Evolutionary conservation across 2,797 vertebrate genomes (phyloP), one percentile per base, ranked within the genome.

Genomic region (Platalea minor): DNA sequence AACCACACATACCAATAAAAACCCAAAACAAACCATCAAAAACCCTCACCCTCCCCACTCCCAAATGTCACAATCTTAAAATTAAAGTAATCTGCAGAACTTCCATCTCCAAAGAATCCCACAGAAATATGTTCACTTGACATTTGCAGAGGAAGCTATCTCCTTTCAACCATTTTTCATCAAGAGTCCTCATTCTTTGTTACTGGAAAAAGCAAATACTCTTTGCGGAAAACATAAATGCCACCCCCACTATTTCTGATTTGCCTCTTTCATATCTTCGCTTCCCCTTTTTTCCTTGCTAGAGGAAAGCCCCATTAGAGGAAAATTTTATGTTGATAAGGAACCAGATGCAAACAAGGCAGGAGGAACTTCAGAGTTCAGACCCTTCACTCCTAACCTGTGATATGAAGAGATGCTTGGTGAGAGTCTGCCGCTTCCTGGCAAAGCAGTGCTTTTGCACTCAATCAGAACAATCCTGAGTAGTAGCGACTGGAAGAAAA

Each of bases 101-200:
- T 87, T 91, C 25, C 13, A 60, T 54, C 50, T 80, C 70, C 60
- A 93, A 86, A 87, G 33, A 53, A 81, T 88, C 68, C 68, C 77
- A 85, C 79, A 79, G 83, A 93, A 92, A 81, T 88, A 85, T 31
- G 24, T 72, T 91, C 51, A 5, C 35, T 89, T 91, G 67, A 86
- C 77, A 93, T 96, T 91, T 94, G 24, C 45, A 89, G 48, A 84
- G 57, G 37, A 78, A 84, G 18, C 2, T 35, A 50, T 67, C 39
- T 78, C 39, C 31, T 81, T 94, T 61, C 46, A 89, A 64, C 17
- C 17, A 29, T 94, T 90, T 88, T 95, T 80, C 37, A n/a, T 60
- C 41, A 50, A 67, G 31, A 82, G 7, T 3, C 29, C 19, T 69
- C 51, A 33, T 24, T 37, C 54, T 78, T 78, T 68, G 14, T 11